Base-by-base conservation (phyloP, 2,888 invertebrate species). In the Nymphalis urticae region DNA sequence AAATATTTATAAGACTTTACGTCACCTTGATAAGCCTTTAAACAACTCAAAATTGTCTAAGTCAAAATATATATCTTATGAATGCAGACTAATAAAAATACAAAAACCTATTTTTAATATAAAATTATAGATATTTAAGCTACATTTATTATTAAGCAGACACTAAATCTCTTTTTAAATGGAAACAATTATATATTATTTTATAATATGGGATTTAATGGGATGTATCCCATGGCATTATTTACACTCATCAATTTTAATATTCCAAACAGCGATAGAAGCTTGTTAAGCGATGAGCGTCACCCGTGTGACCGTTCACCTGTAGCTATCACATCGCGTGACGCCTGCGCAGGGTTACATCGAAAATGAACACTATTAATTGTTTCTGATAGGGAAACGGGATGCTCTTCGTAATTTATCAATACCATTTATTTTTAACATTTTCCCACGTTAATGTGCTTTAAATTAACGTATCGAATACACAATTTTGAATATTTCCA, bases 301-400 rank as follows among this genome's bases (percentile, higher is more conserved):
- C 81, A 77, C 63, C 73, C 75, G 81, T 89, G 89, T 76, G 88
- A 89, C 77, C 75, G 56, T 69, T 78, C 89, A 89, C 88, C 89
- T 89, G 89, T 81, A 19, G 63, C n/a, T 36, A 19, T 19, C 6
- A 70, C 77, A 76, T 87, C 75, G 87, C 88, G 89, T 88, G 90
- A 82, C 81, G 72, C 58, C 54, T 48, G 72, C 72, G 73, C 75
- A 71, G 75, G 75, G 78, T 70, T 73, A 71, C 69, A 73, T 70
- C 68, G 71, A 74, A 69, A 77, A 77, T 74, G 74, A 75, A 75
- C 72, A 71, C 75, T 79, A 81, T 78, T 79, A 75, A 78, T 76
- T 75, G 75, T 72, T 71, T 73, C 75, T 75, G 79, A 79, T 76
- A 74, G 72, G 71, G 72, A 71, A 32, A 76, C 73, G 76, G 74